Base-by-base conservation (phyloP, 2,888 invertebrate species). In the Endotricha flammealis region DNA sequence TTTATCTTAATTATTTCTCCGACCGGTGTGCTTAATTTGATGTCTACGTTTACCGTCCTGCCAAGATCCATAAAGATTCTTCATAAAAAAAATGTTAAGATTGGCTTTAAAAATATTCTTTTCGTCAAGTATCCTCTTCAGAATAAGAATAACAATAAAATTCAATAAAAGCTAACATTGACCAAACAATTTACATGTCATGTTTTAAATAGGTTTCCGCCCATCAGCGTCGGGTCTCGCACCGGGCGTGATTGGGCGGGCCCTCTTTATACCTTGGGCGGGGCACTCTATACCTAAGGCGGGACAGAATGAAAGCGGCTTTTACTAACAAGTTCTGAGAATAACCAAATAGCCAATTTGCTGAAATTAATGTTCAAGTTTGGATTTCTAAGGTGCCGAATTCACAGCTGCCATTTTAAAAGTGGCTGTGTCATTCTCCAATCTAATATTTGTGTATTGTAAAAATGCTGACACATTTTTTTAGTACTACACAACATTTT, bases 221-320 rank as follows among this genome's bases (percentile, higher is more conserved):
- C 48, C 42, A 25, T 32, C 28, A 22, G 34, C 29, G 16, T 10
- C 29, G 28, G 20, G 35, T 39, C 35, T 39, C 53, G 49, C 62
- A 36, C 48, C 53, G 64, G 78, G 80, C 79, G 79, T 76, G 71
- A 65, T 67, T 50, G 64, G 83, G 82, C 79, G 83, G 74, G 56
- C 73, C n/a, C 66, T 22, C 46, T 38, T 39, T 38, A 55, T 43
- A 49, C 61, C 61, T 53, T 64, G 67, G 81, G 79, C 73, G 78
- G 76, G 44, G 53, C 40, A 54, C 46, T 40, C 36, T 42, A 52
- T 32, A 34, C 40, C 33, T 25, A 25, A 38, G 39, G 41, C 41
- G 28, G 44, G 32, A 22, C 34, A 50, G 32, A 25, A 27, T 12
- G 25, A 33, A 33, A 16, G 17, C 25, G 32, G 12, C 10, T 32